These are phyloP conservation scores for Puma concolor DNA, from an alignment of 2,113 vertebrate genomes.

Conservation along the genomic window DNA sequence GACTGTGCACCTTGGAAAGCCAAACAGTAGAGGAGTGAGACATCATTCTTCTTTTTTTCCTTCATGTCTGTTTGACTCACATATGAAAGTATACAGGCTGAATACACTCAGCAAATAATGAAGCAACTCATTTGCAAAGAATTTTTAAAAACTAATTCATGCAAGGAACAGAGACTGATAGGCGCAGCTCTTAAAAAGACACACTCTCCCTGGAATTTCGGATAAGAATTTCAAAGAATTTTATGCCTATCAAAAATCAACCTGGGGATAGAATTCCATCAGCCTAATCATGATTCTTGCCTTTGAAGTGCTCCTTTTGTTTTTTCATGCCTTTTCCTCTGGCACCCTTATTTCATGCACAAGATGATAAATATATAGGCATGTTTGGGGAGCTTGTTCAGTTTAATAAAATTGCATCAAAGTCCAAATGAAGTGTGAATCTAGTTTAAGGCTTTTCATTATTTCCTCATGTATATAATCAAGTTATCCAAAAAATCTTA, in stretches of 20 bases:
- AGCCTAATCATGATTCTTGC: conserved; percentile 33
- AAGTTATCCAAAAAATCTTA: conserved; percentile 46
- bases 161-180: conserved; percentile 2
- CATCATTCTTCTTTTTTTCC: background rate
- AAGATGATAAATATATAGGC: conserved; percentile 47
- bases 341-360: conserved; percentile 30
- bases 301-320: conserved; percentile 66
- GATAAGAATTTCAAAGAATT: conserved; percentile 68
- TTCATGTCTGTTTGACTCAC: background rate
- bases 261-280: conserved; percentile 58
- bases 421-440: conserved; percentile 60
- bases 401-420: conserved; percentile 47
- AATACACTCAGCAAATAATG: conserved; percentile 25
- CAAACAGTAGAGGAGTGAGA: background rate
- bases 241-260: conserved; percentile 69
- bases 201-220: conserved; percentile 37
- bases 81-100: background rate
- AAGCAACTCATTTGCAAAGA: conserved; percentile 33
- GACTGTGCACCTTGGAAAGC: background rate
- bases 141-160: conserved; percentile 56
- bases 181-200: conserved; percentile 34
- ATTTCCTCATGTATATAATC: conserved; percentile 46
- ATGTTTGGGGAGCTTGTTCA: conserved; percentile 27
- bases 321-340: conserved; percentile 46
- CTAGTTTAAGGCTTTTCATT: conserved; percentile 62